Base-by-base conservation (phyloP, 2,113 vertebrate genomes). In the Platichthys flesus region DNA sequence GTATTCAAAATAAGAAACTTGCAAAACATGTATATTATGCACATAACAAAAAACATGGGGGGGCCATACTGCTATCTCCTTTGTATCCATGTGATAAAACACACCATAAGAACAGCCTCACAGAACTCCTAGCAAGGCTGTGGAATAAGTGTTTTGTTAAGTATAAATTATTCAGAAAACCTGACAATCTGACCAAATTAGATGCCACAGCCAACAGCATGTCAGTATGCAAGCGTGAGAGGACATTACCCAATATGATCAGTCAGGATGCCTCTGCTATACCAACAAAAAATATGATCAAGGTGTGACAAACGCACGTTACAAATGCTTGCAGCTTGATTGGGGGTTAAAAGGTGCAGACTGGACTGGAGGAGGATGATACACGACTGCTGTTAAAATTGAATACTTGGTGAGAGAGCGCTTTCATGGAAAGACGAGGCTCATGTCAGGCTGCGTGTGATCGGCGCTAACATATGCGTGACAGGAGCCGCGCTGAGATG, bases 381-480 rank as follows among this genome's bases (percentile, higher is more conserved):
- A 92, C 89, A 85, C 85, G 89, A 91, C 87, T 91, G 86, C 88
- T 90, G 87, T 89, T 91, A 84, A 92, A 92, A 92, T 90, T 69
- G 88, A 87, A 90, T 79, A 88, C 89, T 80, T 35, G 76, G 78
- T 64, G 74, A 81, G 83, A 73, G 67, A 66, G 88, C 82, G 84
- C 85, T 84, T 90, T 89, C 73, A 81, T 82, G 84, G 83, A 85
- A 84, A 84, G 77, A 67, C 66, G 56, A 52, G 89, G 90, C 88
- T 77, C 67, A 49, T 84, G 91, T 87, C 91, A 90, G 76, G 76
- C 89, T 60, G 82, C 71, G 31, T 67, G 85, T 63, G 70, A 87
- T 89, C 89, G 82, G 81, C n/a, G 51, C 83, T 93, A 91, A 94
- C 90, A 89, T 91, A 93, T 92, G 92, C 89, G 85, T 90, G 92